Conservation (phyloP, 2,113 vertebrate species). For the Corapipo altera region DNA sequence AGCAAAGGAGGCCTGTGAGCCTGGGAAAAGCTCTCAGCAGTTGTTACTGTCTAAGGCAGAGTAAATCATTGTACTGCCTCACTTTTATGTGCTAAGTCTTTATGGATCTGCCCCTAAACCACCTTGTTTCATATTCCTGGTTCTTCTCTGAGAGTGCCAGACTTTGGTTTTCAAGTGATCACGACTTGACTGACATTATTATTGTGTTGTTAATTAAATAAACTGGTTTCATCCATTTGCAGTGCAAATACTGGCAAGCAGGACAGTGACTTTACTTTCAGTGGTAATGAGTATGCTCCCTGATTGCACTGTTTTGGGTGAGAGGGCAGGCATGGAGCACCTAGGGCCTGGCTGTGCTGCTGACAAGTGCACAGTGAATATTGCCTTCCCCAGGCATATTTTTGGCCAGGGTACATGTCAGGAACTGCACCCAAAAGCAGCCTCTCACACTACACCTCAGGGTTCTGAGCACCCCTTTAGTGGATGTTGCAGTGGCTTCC, state of each 20-base stretch:
- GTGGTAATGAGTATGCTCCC: neutral
- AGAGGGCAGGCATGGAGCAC: neutral
- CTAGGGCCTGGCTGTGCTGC: accelerated
- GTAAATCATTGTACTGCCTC: neutral
- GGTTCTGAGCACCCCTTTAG: neutral
- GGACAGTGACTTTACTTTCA: neutral
- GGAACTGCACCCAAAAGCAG: neutral
- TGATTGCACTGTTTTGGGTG: neutral
- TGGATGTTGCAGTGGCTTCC: neutral
- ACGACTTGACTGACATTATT: neutral
- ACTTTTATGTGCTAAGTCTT: neutral
- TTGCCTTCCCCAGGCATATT: neutral
- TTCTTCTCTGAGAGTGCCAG: neutral
- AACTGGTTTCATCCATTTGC: neutral
- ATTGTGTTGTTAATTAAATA: neutral
- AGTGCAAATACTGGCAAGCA: neutral
- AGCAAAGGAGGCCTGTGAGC: neutral
- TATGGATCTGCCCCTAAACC: neutral
- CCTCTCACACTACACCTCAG: neutral
- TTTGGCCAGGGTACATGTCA: neutral
- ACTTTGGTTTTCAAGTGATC: conserved; percentile 2
- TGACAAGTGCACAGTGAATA: neutral
- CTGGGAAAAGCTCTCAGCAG: neutral
- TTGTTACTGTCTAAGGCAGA: neutral
- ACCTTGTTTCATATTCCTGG: neutral